Evolutionary conservation across 2,113 vertebrate genomes (phyloP).

Genomic region (Phoxinus phoxinus): DNA sequence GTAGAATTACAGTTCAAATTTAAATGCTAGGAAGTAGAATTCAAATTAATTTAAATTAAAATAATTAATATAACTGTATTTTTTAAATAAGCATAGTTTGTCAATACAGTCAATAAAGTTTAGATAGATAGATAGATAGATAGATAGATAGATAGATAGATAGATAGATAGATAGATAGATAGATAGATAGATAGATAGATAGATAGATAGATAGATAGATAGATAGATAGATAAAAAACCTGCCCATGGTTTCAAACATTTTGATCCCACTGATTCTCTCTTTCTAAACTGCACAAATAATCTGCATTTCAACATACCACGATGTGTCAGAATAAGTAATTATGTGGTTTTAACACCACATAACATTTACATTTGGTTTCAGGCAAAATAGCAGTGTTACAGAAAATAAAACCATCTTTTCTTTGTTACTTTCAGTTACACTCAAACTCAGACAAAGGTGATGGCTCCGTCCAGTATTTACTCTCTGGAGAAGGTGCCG

Average conservation of each 20-base stretch:
- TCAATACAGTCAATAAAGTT: too few relatives aligned
- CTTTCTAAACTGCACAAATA: neutral
- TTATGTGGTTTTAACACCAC: neutral
- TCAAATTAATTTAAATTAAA: neutral
- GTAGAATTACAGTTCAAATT: neutral
- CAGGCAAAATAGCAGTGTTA: neutral
- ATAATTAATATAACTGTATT: neutral
- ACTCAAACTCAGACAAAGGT: constrained; percentile 98
- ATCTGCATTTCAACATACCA: neutral
- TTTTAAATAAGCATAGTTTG: neutral
- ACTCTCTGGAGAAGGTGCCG: constrained; percentile 94
- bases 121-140: neutral
- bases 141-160: neutral
- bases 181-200: neutral
- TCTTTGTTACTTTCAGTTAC: constrained; percentile 80
- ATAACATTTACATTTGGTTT: neutral
- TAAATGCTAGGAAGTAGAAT: neutral
- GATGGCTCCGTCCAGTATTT: constrained; percentile 97
- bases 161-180: too few relatives aligned
- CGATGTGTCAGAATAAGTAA: constrained; percentile 5
- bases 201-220: neutral
- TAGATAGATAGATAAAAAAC: neutral
- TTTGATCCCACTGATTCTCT: neutral
- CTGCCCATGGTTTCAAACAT: neutral
- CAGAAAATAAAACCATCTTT: constrained; percentile 8